Percentiles rank a stretch among this genome's conserved stretches.
Evolutionary conservation across 2,797 vertebrate species (phyloP).

Genomic region (Cynodonichthys magdalenae): DNA sequence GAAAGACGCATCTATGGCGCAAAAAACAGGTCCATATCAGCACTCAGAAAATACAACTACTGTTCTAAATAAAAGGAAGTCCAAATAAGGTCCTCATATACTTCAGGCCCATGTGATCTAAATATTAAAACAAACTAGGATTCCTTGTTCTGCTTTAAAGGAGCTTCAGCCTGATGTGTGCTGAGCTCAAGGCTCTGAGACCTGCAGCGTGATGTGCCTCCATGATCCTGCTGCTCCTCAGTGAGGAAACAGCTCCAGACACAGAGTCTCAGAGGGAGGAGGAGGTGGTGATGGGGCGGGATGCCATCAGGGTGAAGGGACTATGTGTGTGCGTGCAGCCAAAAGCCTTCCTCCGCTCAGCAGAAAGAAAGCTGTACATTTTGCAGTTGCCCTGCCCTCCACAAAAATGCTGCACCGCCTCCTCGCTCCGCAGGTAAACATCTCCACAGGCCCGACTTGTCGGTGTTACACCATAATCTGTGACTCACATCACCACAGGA

Average conservation of each 20-base stretch:
- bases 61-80: conserved; percentile 11
- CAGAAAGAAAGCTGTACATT: conserved; percentile 28
- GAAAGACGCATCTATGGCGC: conserved; percentile 42
- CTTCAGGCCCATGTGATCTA: conserved; percentile 25
- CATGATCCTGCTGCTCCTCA: conserved; percentile 49
- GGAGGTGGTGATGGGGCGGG: conserved; percentile 37
- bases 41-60: conserved; percentile 32
- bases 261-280: conserved; percentile 46
- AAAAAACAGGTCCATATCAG: conserved; percentile 54
- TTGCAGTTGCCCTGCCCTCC: conserved; percentile 42
- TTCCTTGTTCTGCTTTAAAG: conserved; percentile 51
- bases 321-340: conserved; percentile 58
- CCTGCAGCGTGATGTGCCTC: conserved; percentile 49
- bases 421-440: conserved; percentile 53
- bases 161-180: conserved; percentile 26
- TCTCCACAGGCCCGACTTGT: background rate
- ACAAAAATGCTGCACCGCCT: conserved; percentile 47
- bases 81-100: conserved; percentile 59
- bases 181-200: conserved; percentile 28
- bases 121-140: conserved; percentile 59
- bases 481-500: background rate
- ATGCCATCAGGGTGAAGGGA: conserved; percentile 63
- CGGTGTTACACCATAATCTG: background rate
- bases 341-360: conserved; percentile 61
- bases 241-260: conserved; percentile 38